Evolutionary conservation across 1,140 invertebrate genomes (phyloP).

Genomic region (Drosophila simulans): DNA sequence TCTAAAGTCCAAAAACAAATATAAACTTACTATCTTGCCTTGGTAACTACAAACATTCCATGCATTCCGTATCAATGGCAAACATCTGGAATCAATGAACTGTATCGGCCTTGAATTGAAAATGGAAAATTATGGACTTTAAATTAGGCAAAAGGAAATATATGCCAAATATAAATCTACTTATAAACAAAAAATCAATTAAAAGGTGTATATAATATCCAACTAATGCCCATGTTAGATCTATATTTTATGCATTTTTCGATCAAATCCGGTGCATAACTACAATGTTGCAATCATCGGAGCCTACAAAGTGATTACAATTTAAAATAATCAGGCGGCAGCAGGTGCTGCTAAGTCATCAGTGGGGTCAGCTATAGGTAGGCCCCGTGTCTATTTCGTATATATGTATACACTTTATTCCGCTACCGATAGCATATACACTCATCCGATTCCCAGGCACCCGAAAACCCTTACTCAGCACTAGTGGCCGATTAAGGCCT

Average conservation of each 20-base stretch:
- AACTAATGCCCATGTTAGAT: background rate
- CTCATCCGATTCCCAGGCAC: constrained; percentile 8
- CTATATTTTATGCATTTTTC: background rate
- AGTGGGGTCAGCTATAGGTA: constrained; percentile 11
- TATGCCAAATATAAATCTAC: background rate
- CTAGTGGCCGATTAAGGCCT: constrained; percentile 4
- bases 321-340: constrained; percentile 21
- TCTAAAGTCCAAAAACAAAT: constrained; percentile 1
- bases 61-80: constrained; percentile 2
- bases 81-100: constrained; percentile 38
- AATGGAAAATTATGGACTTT: constrained; percentile 7
- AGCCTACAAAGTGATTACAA: constrained; percentile 20
- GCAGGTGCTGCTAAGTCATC: constrained; percentile 34
- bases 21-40: constrained; percentile 15
- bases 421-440: background rate
- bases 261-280: background rate
- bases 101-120: constrained; percentile 17
- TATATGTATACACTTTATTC: background rate
- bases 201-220: too few species aligned
- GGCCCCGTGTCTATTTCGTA: background rate
- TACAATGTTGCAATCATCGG: constrained; percentile 30
- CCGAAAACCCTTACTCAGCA: constrained; percentile 29
- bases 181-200: background rate
- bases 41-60: constrained; percentile 18
- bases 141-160: background rate